Percentiles rank a stretch among this genome's conserved stretches.
These are phyloP conservation scores for Porites lobata DNA, from an alignment of 92 coral and sea anemone species.

Conservation along the genomic window DNA sequence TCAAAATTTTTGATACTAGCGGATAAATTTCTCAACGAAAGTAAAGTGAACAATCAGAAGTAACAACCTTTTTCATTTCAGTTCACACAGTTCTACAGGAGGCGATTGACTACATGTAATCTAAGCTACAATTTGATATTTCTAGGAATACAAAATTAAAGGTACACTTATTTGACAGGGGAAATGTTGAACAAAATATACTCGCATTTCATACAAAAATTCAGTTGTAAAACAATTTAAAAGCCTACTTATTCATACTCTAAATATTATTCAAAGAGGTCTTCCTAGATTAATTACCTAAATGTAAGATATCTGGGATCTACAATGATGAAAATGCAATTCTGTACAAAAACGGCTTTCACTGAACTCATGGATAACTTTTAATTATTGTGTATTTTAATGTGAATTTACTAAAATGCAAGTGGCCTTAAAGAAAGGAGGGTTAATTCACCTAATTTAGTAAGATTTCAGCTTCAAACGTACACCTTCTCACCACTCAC, in stretches of 20 bases:
- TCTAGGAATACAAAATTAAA: slow-evolving; percentile 30
- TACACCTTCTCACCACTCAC: neutral
- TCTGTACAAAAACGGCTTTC: slow-evolving; percentile 34
- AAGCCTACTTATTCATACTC: slow-evolving; percentile 32
- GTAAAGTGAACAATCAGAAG: neutral
- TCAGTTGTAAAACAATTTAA: slow-evolving; percentile 8
- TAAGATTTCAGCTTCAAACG: neutral
- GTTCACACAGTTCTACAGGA: slow-evolving; percentile 27
- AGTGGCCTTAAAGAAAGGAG: neutral
- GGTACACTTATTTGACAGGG: slow-evolving; percentile 4
- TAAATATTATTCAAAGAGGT: slow-evolving; percentile 19
- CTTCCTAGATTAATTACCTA: neutral
- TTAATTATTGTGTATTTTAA: neutral
- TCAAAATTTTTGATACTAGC: too few relatives aligned
- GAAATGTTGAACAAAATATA: slow-evolving; percentile 30
- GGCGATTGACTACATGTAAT: neutral
- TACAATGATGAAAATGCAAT: neutral
- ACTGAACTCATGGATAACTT: neutral
- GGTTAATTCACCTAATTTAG: neutral
- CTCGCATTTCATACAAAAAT: slow-evolving; percentile 39
- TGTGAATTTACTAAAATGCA: neutral
- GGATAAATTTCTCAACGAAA: neutral
- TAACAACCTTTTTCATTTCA: neutral
- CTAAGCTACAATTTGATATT: slow-evolving; percentile 14
- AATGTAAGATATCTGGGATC: slow-evolving; percentile 5